Evolutionary conservation across 92 coral and sea anemone genomes (phyloP).

Genomic region (Scolanthus callimorphus): DNA sequence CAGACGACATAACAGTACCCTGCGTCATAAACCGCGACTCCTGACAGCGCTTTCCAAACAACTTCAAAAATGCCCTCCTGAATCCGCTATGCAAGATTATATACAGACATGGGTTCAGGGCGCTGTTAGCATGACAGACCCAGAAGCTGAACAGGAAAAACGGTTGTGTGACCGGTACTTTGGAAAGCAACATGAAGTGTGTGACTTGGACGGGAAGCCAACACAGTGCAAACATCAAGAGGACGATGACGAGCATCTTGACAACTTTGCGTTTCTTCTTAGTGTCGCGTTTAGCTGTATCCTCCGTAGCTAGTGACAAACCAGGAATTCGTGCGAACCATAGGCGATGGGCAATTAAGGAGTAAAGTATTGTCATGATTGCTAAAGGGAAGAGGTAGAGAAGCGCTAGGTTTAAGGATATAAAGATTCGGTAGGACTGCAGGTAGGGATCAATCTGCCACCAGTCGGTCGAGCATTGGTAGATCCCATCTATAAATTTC

Average conservation of each 20-base stretch:
- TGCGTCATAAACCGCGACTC: not conserved
- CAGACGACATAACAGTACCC: not conserved
- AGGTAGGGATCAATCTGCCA: not conserved
- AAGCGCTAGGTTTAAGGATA: not conserved
- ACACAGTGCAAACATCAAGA: not conserved
- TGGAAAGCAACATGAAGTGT: not conserved
- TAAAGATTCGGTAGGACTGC: not conserved
- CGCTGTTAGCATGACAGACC: constrained; percentile 8
- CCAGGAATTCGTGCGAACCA: constrained; percentile 1
- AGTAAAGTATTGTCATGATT: constrained; percentile 4
- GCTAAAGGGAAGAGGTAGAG: not conserved
- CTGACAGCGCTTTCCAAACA: not conserved
- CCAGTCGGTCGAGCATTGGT: not conserved
- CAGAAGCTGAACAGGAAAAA: not conserved
- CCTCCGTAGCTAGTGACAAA: not conserved
- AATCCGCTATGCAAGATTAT: constrained; percentile 9
- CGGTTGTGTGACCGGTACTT: not conserved
- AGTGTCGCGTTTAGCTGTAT: not conserved
- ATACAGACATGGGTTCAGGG: constrained; percentile 6
- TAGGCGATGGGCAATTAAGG: constrained; percentile 2
- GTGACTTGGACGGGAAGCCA: constrained; percentile 3
- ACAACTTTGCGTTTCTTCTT: constrained; percentile 13
- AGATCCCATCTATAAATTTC: not conserved
- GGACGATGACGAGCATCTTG: not conserved
- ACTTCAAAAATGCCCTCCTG: not conserved